Base-by-base conservation (phyloP, 2,888 invertebrate species). In the Timema podura region DNA sequence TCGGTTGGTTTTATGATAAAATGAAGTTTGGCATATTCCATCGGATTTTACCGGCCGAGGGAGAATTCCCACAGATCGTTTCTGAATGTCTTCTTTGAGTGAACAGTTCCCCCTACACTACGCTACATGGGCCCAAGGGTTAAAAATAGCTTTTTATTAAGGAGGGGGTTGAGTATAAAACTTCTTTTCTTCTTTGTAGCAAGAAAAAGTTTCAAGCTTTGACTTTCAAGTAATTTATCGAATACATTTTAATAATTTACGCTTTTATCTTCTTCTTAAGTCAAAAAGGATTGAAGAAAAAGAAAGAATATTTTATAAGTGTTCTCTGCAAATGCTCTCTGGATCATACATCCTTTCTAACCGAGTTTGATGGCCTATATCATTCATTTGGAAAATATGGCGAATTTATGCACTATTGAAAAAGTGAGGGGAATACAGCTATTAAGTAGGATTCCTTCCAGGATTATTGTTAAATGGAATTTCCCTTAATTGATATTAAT, bases 1-100 rank as follows among this genome's bases (percentile, higher is more conserved):
- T 30, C 30, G 30, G 11, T 11, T 61, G 61, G 48, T 69, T 69
- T 57, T 69, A 57, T 69, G 69, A 69, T 69, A 69, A 69, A 69
- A 69, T 44, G 61, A 59, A 66, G 57, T 69, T 69, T 66, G 69
- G 69, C 69, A 66, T 54, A 69, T 69, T 69, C 69, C 66, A 69
- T 69, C 59, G 66, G 65, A 66, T 61, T 69, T 69, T 69, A 30
- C 44, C 44, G 61, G 11, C 61, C 30, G 30, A 30, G 30, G 13
- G 61, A 61, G 61, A 61, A 61, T 61, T 61, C 61, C 61, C 61
- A 61, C 61, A 61, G 61, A 61, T 61, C 61, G 61, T 61, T 61
- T 61, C 61, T 61, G 61, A 61, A 61, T 44, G 61, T 61, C 61
- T 61, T 30, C 61, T 61, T 61, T 61, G 61, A 61, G 44, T 61